Conservation (phyloP, 1,140 invertebrate species). For the Solenopsis fugax region DNA sequence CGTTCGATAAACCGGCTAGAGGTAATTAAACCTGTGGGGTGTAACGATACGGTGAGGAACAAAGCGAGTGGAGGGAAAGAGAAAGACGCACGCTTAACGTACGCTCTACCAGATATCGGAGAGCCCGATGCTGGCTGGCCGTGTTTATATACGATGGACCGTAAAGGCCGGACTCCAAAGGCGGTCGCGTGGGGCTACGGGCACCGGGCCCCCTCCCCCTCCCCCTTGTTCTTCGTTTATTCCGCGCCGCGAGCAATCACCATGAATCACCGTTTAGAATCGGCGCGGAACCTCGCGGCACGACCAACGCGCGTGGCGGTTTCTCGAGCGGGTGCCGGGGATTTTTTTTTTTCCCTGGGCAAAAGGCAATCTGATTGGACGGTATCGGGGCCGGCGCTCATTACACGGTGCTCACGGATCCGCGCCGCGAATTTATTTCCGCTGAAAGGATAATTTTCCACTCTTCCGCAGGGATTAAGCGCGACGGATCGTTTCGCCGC, state of each 20-base stretch:
- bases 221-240: slow-evolving; percentile 41
- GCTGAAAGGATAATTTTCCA: slow-evolving; percentile 52
- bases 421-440: slow-evolving; percentile 54
- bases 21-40: slow-evolving; percentile 73
- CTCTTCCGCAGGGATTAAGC: slow-evolving; percentile 48
- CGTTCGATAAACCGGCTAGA: slow-evolving; percentile 78
- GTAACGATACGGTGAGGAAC: slow-evolving; percentile 5
- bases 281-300: slow-evolving; percentile 73
- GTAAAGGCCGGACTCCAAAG: slow-evolving; percentile 39
- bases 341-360: neutral
- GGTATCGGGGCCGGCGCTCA: slow-evolving; percentile 25
- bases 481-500: slow-evolving; percentile 42
- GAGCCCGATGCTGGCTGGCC: slow-evolving; percentile 56
- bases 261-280: slow-evolving; percentile 81
- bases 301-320: slow-evolving; percentile 55
- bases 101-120: slow-evolving; percentile 12
- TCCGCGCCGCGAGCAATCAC: slow-evolving; percentile 77
- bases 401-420: slow-evolving; percentile 59
- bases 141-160: slow-evolving; percentile 70
- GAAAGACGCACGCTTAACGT: neutral
- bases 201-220: neutral
- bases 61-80: neutral
- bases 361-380: neutral
- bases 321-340: slow-evolving; percentile 19
- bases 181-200: slow-evolving; percentile 61